Evolutionary conservation across 1,140 invertebrate genomes (phyloP).

Genomic region (Lasaia peninsularis): DNA sequence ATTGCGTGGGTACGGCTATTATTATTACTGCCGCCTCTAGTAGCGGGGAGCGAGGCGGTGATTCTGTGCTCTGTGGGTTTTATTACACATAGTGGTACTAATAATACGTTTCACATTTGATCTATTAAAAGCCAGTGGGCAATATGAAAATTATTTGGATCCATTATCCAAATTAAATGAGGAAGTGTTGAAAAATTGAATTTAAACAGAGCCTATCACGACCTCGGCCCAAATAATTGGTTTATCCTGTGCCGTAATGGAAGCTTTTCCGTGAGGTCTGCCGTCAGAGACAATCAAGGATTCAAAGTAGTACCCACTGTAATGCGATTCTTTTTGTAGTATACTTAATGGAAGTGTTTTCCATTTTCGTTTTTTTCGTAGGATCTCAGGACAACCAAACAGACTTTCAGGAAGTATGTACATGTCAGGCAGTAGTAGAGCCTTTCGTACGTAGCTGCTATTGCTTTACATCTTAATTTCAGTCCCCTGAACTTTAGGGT

Average conservation of each 20-base stretch:
- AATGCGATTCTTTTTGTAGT: conserved; percentile 16
- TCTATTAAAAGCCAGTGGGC: neutral
- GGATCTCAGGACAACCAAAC: no score
- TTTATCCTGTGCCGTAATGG: conserved; percentile 49
- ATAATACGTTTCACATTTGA: neutral
- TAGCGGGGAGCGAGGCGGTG: no score
- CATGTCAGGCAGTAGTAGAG: no score
- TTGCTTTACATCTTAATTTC: no score
- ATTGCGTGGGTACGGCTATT: no score
- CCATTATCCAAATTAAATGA: conserved; percentile 50
- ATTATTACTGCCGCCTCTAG: no score
- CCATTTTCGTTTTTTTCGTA: conserved; percentile 13
- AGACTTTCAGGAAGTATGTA: no score
- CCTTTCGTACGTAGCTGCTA: no score
- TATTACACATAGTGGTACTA: conserved; percentile 3
- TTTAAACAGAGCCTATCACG: conserved; percentile 46
- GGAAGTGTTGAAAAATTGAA: conserved; percentile 60
- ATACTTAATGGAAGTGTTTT: conserved; percentile 12
- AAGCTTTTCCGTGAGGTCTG: conserved; percentile 32
- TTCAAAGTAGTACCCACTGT: conserved; percentile 24
- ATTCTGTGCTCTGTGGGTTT: no score
- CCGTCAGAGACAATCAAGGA: conserved; percentile 35
- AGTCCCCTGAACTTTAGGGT: no score
- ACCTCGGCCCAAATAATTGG: conserved; percentile 44
- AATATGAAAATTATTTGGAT: conserved; percentile 36